Evolutionary conservation across 2,113 vertebrate species (phyloP), one percentile per base, ranked within the genome.

Genomic region (Heloderma charlesbogerti): DNA sequence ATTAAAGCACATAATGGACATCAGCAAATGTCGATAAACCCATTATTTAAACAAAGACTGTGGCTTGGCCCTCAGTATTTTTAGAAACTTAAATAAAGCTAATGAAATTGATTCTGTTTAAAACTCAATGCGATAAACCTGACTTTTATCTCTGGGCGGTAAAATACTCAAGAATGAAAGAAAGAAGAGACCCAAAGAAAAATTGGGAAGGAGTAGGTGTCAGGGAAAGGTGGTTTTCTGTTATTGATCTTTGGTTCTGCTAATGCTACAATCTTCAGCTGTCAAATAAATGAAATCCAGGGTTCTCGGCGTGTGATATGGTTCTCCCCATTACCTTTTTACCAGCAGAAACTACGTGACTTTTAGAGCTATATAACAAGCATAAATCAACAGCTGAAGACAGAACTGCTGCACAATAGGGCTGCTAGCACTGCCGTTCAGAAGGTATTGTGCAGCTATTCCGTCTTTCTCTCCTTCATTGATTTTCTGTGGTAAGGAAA

Each of bases 91-190:
- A 78, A 80, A 80, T 71, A 86, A 90, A 79, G 43, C 48, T 54
- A 71, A 86, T 79, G 75, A 45, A 69, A 90, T 85, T 90, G 84
- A 90, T 79, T 86, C n/a, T 69, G 75, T 40, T 86, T 40, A 86
- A 94, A 97, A 96, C 97, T 1, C 92, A 48, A 43, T 83, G n/a
- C 66, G 95, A 94, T 96, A 97, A 77, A 54, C 57, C 31, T 90
- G 60, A 85, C 60, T 67, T 43, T 75, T 51, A 40, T 54, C 31
- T 54, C 51, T 6, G 25, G 22, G 31, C 18, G 51, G 67, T 22
- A 82, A 72, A 84, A 51, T 25, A 84, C 86, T 95, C 96, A 84
- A 45, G n/a, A 71, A 1, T n/a, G 45, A 31, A 1, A 22, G 87
- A n/a, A n/a, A 92, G 86, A 74, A 80, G 88, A 92, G 90, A 18